Base-by-base conservation (phyloP, 2,113 vertebrate genomes). In the Otocyon megalotis region DNA sequence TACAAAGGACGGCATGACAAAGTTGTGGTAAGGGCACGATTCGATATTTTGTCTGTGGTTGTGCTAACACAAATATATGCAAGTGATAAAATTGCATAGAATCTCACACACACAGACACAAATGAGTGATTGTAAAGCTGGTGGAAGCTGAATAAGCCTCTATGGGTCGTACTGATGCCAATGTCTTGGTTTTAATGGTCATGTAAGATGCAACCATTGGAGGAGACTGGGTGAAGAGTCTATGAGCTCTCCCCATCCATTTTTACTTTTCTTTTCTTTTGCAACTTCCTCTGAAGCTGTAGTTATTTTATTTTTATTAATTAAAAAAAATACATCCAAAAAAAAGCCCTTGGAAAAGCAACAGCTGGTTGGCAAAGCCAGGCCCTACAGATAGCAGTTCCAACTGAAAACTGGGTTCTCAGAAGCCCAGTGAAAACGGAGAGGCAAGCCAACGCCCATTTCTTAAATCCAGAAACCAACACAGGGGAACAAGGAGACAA, bases 281-380 rank as follows among this genome's bases (percentile, higher is more conserved):
- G 9, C 28, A 93, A 17, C 13, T 88, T 72, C 35, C 19, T 54
- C 22, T 35, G 54, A 53, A 69, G 67, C 72, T 67, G 15, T 87
- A 88, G n/a, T 91, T 28, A 43, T 56, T 56, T 80, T 7, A 14
- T 50, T 71, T 3, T 26, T 79, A 62, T 91, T 22, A 43, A 43
- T 43, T 43, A 11, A 7, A 79, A 67, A 26, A 63, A 13, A 8
- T 43, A 53, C 4, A 77, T 24, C 4, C 5, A 37, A 37, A 71
- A 56, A 88, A 94, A 65, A 30, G 65, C 22, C 54, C 85, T 92
- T 86, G 48, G 53, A 63, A 90, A 93, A 94, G 20, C 19, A 71
- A 77, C 32, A 86, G 15, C 6, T 22, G 1, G 67, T 83, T 43
- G 58, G 30, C 63, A 83, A 85, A 90, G 24, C 24, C 26, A 58